Conservation (phyloP, 2,113 vertebrate species). For the Grammomys surdaster region DNA sequence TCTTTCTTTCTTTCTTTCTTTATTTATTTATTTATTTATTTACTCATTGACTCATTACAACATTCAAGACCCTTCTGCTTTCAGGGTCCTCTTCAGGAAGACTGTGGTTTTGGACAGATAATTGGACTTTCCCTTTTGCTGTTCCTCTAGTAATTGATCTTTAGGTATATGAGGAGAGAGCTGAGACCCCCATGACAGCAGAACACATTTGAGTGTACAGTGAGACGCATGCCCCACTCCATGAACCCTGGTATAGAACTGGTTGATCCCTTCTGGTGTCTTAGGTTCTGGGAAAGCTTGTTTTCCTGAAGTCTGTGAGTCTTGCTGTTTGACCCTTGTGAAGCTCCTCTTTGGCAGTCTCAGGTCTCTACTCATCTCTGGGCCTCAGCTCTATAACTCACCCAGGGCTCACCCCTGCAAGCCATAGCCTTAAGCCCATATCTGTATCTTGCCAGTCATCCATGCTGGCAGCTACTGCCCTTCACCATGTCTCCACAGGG, state of each 20-base stretch:
- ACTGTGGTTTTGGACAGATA: not conserved
- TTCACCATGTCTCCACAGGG: not conserved
- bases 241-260: not conserved
- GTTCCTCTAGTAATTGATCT: not conserved
- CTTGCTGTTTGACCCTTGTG: not conserved
- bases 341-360: not conserved
- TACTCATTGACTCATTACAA: not conserved
- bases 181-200: not conserved
- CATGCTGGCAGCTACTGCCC: not conserved
- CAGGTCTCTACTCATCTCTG: not conserved
- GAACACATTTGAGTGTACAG: not conserved
- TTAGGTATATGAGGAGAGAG: not conserved
- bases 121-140: not conserved
- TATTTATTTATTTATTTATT: not conserved
- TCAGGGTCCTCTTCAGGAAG: not conserved
- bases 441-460: not conserved
- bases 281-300: not conserved
- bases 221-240: not conserved
- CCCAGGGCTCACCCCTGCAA: no score
- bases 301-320: not conserved
- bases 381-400: not conserved
- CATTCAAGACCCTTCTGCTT: not conserved
- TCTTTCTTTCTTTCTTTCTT: not conserved
- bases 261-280: not conserved
- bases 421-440: accelerated